Evolutionary conservation across 2,113 vertebrate species (phyloP), one percentile per base, ranked within the genome.

Genomic region (Oenanthe melanoleuca): DNA sequence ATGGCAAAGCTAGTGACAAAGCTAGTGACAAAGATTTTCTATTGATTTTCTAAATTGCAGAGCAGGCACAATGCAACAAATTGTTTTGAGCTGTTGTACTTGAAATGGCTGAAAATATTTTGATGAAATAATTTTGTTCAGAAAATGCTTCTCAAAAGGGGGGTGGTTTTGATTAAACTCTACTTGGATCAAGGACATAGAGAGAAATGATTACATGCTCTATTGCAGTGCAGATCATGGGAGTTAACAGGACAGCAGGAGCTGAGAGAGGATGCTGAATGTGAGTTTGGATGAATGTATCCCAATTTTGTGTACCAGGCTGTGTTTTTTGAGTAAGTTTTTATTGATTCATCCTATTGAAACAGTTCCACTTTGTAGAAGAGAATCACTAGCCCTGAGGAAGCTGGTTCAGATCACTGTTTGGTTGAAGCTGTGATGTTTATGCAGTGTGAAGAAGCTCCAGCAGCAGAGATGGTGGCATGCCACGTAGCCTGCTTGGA

Each of bases 101-200:
- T 94, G 42, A 90, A 95, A 47, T 42, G 42, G 28, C 70, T 87
- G 85, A 91, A 87, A 82, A 89, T 85, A 79, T 82, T 96, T 93
- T 87, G 49, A 66, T 77, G 44, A 93, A 93, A 78, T 63, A 52
- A 65, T 82, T 96, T 86, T 88, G 25, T 59, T 80, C 63, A 73
- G 67, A 95, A 93, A 61, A 85, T 63, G 81, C 49, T 81, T 79
- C 44, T 91, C n/a, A 69, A 64, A 82, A 82, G 44, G 10, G 38
- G 45, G 12, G 23, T 66, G 29, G 42, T 83, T 94, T 92, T 88
- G 79, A 77, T 88, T 77, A 90, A 88, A 63, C 33, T 56, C 50
- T n/a, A 20, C 33, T 83, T 80, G 59, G 42, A 50, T 92, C 63
- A 45, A 92, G 31, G 66, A 59, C n/a, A 19, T 5, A 59, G 6